Conservation (phyloP, 2,113 vertebrate genomes). For the Sturnus vulgaris region DNA sequence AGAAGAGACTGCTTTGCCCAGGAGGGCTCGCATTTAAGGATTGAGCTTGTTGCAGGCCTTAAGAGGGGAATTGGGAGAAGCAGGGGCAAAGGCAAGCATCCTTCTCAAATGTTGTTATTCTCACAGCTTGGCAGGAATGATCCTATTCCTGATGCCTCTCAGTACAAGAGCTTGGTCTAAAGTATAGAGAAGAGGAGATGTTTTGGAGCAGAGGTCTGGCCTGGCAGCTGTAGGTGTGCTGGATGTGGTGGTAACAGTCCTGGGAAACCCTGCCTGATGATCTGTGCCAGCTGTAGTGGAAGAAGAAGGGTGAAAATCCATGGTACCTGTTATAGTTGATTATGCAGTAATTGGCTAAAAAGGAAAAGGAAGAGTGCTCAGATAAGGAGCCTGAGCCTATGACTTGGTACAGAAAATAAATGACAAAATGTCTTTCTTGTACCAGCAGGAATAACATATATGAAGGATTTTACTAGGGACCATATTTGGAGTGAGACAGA, state of each 20-base stretch:
- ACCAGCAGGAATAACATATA: neutral
- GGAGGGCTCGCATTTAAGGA: neutral
- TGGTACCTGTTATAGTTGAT: neutral
- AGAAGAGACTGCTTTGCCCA: neutral
- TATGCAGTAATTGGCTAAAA: neutral
- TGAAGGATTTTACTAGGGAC: neutral
- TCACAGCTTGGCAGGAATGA: neutral
- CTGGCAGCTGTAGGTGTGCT: rapidly evolving
- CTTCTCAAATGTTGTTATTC: neutral
- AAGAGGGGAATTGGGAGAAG: neutral
- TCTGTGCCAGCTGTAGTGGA: neutral
- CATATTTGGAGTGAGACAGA: neutral
- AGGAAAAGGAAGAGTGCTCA: neutral
- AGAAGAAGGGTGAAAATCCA: neutral
- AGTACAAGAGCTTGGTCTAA: neutral
- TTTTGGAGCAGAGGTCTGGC: neutral
- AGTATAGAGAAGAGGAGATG: neutral
- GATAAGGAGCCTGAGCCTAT: neutral
- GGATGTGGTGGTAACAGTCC: neutral
- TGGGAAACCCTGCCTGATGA: neutral
- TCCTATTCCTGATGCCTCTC: neutral
- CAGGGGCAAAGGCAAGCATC: neutral
- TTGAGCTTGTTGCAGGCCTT: neutral
- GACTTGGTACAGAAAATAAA: neutral
- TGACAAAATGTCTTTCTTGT: neutral